A percentile compares a stretch with the other conserved stretches of the same genome.
These are phyloP conservation scores for Saccostrea cuccullata DNA, from an alignment of 1,140 invertebrate genomes.

Conservation along the genomic window DNA sequence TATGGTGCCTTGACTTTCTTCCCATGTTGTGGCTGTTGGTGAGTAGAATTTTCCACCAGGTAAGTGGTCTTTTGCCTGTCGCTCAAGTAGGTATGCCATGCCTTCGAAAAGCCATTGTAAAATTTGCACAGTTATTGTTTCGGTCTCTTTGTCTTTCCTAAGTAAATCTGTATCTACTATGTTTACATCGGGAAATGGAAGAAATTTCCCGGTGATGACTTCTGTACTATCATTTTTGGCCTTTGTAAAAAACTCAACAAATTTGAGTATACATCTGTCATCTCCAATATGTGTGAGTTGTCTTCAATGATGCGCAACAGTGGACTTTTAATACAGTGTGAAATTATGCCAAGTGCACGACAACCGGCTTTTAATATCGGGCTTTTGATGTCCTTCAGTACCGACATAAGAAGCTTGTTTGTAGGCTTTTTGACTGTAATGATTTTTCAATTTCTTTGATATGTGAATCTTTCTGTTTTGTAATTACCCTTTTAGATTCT, in stretches of 20 bases:
- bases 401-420: conserved; percentile 35
- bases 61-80: conserved; percentile 43
- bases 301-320: conserved; percentile 44
- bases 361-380: conserved; percentile 26
- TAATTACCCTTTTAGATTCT: too few relatives aligned
- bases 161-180: conserved; percentile 11
- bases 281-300: conserved; percentile 40
- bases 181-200: conserved; percentile 17
- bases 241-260: conserved; percentile 32
- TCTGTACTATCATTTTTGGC: conserved; percentile 32
- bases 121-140: conserved; percentile 1
- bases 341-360: conserved; percentile 39
- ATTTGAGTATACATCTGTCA: conserved; percentile 32
- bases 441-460: too few relatives aligned
- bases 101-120: conserved; percentile 36
- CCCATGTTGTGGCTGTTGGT: background rate
- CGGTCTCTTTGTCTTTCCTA: background rate
- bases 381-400: conserved; percentile 34
- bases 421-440: too few relatives aligned
- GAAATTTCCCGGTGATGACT: background rate
- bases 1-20: conserved; percentile 6
- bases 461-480: too few relatives aligned
- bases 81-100: conserved; percentile 35
- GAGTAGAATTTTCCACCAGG: conserved; percentile 44
- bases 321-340: conserved; percentile 44